Evolutionary conservation across 2,113 vertebrate species (phyloP), one percentile per base, ranked within the genome.

Genomic region (Tichodroma muraria): DNA sequence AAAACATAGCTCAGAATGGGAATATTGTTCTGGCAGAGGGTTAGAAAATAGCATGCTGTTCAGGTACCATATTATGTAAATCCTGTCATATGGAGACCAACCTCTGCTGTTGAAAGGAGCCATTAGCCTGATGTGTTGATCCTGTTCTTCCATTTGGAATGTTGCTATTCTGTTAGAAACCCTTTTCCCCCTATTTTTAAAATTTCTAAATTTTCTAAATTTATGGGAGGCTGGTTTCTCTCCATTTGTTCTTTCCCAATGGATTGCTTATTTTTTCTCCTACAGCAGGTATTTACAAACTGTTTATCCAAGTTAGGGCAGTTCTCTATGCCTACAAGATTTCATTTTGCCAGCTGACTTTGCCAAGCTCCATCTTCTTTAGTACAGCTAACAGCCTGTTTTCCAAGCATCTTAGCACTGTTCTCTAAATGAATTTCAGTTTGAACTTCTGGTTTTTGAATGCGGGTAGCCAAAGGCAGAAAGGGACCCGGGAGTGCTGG

Each of bases 151-250:
- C 49, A 16, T 76, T 82, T 49, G 35, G 27, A 75, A 78, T 31
- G 4, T 15, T 27, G 10, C n/a, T 64, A 59, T 25, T 40, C 35
- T 15, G 11, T 73, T 73, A 25, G 28, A 65, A 73, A 60, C 3
- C 1, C 10, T 69, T 83, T 33, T 0, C 0, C 0, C 4, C 21
- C 9, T 1, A 1, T 47, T 18, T n/a, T 54, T 28, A 38, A 49
- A 47, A 28, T 31, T 8, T 60, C 30, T 54, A 25, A 8, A 24
- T 65, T 68, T 92, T 84, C 17, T 53, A 31, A 23, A 72, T 82
- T 76, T 52, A 16, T 52, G 15, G 10, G 33, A 75, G 33, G 6
- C 7, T 19, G 28, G 1, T 72, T 81, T 44, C 28, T 75, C 15
- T 49, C 13, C 31, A 72, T 27, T 72, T 76, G 8, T 47, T 79